phyloP scores from a whole-genome alignment of 1,140 invertebrate genomes.

The Euura lappo region DNA sequence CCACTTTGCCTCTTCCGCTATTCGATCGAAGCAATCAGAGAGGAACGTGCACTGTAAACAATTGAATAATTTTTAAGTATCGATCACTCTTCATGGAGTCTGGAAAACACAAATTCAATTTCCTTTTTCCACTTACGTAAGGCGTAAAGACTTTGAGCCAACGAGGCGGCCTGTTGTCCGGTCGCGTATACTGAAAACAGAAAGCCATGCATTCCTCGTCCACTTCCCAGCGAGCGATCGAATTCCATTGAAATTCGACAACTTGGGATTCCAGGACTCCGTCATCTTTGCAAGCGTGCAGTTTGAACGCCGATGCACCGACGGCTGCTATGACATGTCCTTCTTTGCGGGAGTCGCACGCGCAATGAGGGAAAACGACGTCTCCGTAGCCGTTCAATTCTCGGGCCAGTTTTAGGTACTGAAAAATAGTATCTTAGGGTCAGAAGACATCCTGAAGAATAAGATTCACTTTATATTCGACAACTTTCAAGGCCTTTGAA shows the following conservation, averaged over 20 bases:
- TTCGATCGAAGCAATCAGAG: conserved; percentile 92
- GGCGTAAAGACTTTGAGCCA: conserved; percentile 90
- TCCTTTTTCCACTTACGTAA: conserved; percentile 75
- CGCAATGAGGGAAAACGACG: conserved; percentile 92
- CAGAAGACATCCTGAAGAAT: not conserved
- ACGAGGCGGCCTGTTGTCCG: conserved; percentile 78
- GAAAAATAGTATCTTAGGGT: conserved; percentile 34
- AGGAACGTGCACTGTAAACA: conserved; percentile 87
- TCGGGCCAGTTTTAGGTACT: conserved; percentile 86
- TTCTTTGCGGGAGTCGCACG: conserved; percentile 92
- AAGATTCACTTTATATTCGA: not conserved
- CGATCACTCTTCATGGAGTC: conserved; percentile 12
- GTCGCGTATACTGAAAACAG: conserved; percentile 83
- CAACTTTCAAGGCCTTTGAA: not conserved
- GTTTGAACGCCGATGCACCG: conserved; percentile 75
- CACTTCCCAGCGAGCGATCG: conserved; percentile 82
- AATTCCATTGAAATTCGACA: conserved; percentile 84
- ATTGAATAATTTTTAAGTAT: conserved; percentile 17
- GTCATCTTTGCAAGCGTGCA: conserved; percentile 89
- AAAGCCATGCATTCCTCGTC: conserved; percentile 92
- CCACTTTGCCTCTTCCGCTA: conserved; percentile 89
- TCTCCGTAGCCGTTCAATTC: conserved; percentile 90
- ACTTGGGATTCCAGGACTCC: conserved; percentile 85
- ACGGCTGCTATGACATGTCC: conserved; percentile 87
- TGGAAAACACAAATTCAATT: conserved; percentile 14